Percentiles rank a stretch among this genome's conserved stretches.
Evolutionary conservation across 2,797 vertebrate genomes (phyloP).

Genomic region (Momotus momota): DNA sequence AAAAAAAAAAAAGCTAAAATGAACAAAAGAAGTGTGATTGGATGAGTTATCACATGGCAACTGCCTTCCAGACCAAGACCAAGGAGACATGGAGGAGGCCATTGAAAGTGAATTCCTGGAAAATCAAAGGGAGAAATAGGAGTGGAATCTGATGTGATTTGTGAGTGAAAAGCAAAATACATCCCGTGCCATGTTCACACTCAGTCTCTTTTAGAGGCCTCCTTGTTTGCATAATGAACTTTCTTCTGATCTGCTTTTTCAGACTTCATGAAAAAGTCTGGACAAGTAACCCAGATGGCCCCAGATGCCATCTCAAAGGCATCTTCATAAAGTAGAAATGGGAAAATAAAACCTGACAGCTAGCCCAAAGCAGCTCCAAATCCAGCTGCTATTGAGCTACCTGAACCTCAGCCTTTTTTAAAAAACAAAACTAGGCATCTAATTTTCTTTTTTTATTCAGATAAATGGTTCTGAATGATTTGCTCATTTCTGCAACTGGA

Average conservation of each 20-base stretch:
- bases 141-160: no score
- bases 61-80: no score
- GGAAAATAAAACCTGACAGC: background rate
- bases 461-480: background rate
- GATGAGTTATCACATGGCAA: no score
- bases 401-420: background rate
- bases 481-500: background rate
- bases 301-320: background rate
- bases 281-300: fast-evolving
- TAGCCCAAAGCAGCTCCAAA: background rate
- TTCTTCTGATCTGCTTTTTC: background rate
- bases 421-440: background rate
- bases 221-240: background rate
- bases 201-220: background rate
- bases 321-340: background rate
- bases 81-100: no score
- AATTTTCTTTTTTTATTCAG: background rate
- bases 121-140: no score
- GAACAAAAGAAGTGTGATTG: no score
- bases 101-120: no score
- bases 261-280: background rate
- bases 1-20: no score
- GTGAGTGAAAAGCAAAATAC: no score
- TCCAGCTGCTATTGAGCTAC: background rate
- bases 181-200: background rate